These are phyloP conservation scores for human (Homo sapiens) DNA, from an alignment of 2,113 vertebrate species.

Conservation along the genomic window GRCh38 chr4:152244501-152245000, in stretches of 20 bases:
- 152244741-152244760: neutral
- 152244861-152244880: neutral
- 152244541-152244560: too few species aligned
- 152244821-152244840: neutral
- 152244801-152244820: neutral
- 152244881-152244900: neutral
- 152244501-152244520: fast-evolving
- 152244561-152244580: fast-evolving
- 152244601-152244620: neutral
- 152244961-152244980: too few species aligned
- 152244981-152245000: neutral
- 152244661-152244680: neutral
- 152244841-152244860: neutral
- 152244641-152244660: neutral
- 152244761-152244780: neutral
- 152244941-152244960: neutral
- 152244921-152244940: fast-evolving
- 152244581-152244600: neutral
- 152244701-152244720: too few species aligned
- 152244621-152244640: neutral
- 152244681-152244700: neutral
- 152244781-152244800: neutral
- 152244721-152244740: neutral
- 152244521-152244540: neutral
- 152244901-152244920: fast-evolving